Percentiles rank a stretch among this genome's conserved stretches.
Evolutionary conservation across 2,888 invertebrate species (phyloP).

Genomic region (Volucella inflata): DNA sequence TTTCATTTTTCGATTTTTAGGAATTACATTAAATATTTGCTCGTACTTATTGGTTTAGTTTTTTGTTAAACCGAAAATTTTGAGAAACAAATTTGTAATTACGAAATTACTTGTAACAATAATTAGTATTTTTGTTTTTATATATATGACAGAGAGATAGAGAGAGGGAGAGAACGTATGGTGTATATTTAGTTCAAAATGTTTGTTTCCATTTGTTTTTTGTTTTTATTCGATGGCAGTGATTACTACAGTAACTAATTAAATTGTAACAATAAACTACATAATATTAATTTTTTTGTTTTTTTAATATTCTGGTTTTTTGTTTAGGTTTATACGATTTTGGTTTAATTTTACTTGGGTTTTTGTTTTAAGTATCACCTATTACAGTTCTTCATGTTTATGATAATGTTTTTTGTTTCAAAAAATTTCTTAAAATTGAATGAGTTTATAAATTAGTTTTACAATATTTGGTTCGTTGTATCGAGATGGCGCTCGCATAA

Average conservation of each 20-base stretch:
- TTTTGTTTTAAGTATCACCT: slow-evolving; percentile 51
- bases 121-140: not conserved
- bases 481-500: slow-evolving; percentile 50
- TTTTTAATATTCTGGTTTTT: slow-evolving; percentile 35
- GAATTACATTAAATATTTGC: slow-evolving; percentile 9
- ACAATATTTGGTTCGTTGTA: slow-evolving; percentile 69
- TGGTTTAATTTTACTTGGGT: slow-evolving; percentile 3
- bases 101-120: slow-evolving; percentile 47
- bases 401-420: slow-evolving; percentile 15
- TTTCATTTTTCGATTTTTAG: slow-evolving; percentile 22
- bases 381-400: slow-evolving; percentile 23
- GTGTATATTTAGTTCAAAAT: slow-evolving; percentile 59
- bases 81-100: slow-evolving; percentile 39
- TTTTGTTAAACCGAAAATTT: slow-evolving; percentile 14
- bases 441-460: slow-evolving; percentile 25
- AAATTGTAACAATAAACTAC: slow-evolving; percentile 68
- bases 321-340: slow-evolving; percentile 3
- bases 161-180: slow-evolving; percentile 19
- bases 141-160: not conserved
- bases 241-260: slow-evolving; percentile 72
- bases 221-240: slow-evolving; percentile 71
- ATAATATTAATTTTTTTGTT: slow-evolving; percentile 48
- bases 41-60: slow-evolving; percentile 8
- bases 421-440: not conserved
- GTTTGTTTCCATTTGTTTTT: slow-evolving; percentile 16